Conservation (phyloP, 2,797 vertebrate species). For the Gymnoscopelus microlampas region DNA sequence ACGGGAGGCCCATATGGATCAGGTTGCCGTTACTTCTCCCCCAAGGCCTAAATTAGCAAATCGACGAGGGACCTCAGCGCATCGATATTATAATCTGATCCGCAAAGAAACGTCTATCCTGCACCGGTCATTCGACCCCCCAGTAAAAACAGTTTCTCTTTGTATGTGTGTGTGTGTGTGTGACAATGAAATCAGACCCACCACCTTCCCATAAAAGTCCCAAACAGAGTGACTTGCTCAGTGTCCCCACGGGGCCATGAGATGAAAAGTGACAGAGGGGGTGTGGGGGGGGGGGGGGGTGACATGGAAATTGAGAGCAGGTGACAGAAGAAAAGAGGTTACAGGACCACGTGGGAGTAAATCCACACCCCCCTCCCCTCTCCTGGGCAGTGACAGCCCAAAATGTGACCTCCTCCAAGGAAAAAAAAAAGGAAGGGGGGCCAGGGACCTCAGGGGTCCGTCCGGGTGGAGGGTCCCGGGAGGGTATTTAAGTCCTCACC, state of each 20-base stretch:
- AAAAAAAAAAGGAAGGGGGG: constrained; percentile 32
- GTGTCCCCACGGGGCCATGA: constrained; percentile 55
- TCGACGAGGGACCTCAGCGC: constrained; percentile 50
- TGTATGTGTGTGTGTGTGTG: constrained; percentile 11
- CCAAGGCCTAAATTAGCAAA: constrained; percentile 51
- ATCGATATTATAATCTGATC: constrained; percentile 50
- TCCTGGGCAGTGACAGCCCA: constrained; percentile 10
- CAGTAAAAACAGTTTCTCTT: constrained; percentile 64
- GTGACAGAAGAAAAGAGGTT: constrained; percentile 54
- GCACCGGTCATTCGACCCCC: constrained; percentile 55
- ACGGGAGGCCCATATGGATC: constrained; percentile 51
- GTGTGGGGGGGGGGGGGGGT: constrained; percentile 67
- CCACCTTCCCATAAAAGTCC: constrained; percentile 73
- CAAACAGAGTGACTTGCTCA: constrained; percentile 73
- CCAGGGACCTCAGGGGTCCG: constrained; percentile 75
- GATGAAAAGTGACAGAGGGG: constrained; percentile 86
- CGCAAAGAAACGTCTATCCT: constrained; percentile 53
- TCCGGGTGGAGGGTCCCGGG: constrained; percentile 49
- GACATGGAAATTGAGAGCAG: constrained; percentile 85
- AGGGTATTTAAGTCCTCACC: constrained; percentile 53
- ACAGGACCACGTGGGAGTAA: constrained; percentile 79
- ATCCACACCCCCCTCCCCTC: constrained; percentile 29
- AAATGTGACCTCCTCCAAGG: constrained; percentile 65
- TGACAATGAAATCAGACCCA: constrained; percentile 59
- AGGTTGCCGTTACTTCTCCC: constrained; percentile 49